Evolutionary conservation across 1,140 invertebrate genomes (phyloP), one percentile per base, ranked within the genome.

Genomic region (Onthophagus taurus): DNA sequence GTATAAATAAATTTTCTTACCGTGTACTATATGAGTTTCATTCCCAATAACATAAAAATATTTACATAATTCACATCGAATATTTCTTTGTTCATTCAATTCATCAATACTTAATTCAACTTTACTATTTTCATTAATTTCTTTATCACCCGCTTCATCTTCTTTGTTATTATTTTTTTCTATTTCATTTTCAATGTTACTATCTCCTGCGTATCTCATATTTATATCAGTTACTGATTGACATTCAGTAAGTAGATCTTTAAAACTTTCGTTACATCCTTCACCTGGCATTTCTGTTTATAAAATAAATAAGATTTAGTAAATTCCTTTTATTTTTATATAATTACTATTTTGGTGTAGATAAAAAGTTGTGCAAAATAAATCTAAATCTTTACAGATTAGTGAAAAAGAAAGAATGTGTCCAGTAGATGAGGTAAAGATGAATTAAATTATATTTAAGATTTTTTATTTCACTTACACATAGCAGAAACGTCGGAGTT

Each of bases 261-360:
- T 14, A 24, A 39, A 29, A 39, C 30, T 26, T 7, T 39, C 20
- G 20, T 9, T 16, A 24, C 20, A 39, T 29, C 19, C 19, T 17
- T 39, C 39, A 17, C 39, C 39, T 18, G 21, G 31, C 39, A 42
- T 42, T 42, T 30, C 21, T 42, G 4, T 5, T 4, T 16, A 9
- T 20, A 23, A 2, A 4, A 19, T 30, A 31, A n/a, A 18, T n/a
- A 31, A 18, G 12, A 2, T 7, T 2, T 42, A 19, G 39, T 31
- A 26, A 30, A 26, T 37, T 7, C 34, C 43, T 33, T 35, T 7
- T 14, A 37, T 37, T 37, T 45, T 45, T 37, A 20, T 37, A 45
- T 12, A 17, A n/a, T n/a, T n/a, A n/a, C n/a, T n/a, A n/a, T n/a
- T n/a, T n/a, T n/a, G n/a, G n/a, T n/a, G n/a, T n/a, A n/a, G n/a